Conservation (phyloP, 2,113 vertebrate genomes). For the Etheostoma spectabile region DNA sequence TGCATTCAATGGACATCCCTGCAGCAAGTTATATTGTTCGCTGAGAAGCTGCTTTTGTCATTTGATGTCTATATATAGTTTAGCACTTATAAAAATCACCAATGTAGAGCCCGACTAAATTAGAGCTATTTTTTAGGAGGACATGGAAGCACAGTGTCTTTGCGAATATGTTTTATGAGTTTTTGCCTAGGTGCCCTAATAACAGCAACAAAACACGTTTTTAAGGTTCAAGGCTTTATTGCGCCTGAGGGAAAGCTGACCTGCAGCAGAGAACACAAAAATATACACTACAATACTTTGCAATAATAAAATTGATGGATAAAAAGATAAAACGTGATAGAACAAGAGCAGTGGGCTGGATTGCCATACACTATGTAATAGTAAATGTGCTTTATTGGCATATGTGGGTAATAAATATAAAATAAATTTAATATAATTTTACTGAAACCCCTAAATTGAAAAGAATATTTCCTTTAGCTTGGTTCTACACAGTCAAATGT, state of each 20-base stretch:
- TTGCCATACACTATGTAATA: not conserved
- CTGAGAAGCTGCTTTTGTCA: not conserved
- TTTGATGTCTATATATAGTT: constrained; percentile 14
- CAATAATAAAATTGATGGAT: constrained; percentile 43
- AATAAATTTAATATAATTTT: constrained; percentile 20
- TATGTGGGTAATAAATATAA: not conserved
- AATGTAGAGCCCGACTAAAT: constrained; percentile 31
- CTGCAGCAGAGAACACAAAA: constrained; percentile 42
- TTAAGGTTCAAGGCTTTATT: constrained; percentile 47
- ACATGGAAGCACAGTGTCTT: not conserved
- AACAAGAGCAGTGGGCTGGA: constrained; percentile 13
- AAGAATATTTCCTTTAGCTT: constrained; percentile 1
- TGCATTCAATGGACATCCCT: not conserved
- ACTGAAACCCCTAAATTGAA: constrained; percentile 30
- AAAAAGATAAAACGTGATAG: constrained; percentile 43
- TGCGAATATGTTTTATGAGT: constrained; percentile 19
- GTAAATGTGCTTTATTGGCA: constrained; percentile 5
- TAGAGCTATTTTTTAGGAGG: constrained; percentile 34
- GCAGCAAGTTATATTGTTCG: constrained; percentile 1
- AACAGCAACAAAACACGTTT: constrained; percentile 30
- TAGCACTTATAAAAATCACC: constrained; percentile 23
- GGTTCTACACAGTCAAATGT: not conserved
- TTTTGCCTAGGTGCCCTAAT: constrained; percentile 27
- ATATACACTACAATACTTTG: constrained; percentile 24
- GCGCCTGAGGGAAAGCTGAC: constrained; percentile 33